phyloP scores from a whole-genome alignment of 2,113 vertebrate genomes.

The Apus apus region DNA sequence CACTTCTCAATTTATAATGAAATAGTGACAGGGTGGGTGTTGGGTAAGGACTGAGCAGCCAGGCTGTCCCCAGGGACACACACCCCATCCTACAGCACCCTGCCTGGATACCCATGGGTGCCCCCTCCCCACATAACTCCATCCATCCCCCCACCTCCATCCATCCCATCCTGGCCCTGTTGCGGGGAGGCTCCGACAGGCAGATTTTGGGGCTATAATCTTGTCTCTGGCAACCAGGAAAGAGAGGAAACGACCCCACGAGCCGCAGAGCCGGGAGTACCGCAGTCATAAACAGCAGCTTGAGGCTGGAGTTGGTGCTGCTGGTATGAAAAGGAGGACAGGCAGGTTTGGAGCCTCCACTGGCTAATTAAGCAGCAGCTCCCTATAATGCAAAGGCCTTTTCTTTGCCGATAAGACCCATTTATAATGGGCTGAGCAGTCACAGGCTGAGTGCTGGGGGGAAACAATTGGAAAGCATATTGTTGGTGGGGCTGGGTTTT shows the following conservation, averaged over 20 bases:
- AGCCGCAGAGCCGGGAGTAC: slow-evolving; percentile 48
- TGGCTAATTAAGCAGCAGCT: slow-evolving; percentile 68
- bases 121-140: background rate
- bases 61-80: background rate
- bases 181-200: accelerated
- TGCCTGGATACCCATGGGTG: background rate
- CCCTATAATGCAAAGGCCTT: slow-evolving; percentile 58
- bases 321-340: slow-evolving; percentile 51
- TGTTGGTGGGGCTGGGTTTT: slow-evolving; percentile 61
- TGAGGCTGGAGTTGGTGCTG: slow-evolving; percentile 51
- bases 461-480: slow-evolving; percentile 60
- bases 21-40: background rate
- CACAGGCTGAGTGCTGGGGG: slow-evolving; percentile 48
- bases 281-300: slow-evolving; percentile 63
- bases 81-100: background rate
- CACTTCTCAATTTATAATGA: background rate
- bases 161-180: background rate
- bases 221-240: background rate
- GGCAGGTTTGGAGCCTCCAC: slow-evolving; percentile 42
- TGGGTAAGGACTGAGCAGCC: accelerated
- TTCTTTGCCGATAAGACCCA: slow-evolving; percentile 61
- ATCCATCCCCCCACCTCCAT: background rate
- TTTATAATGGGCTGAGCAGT: slow-evolving; percentile 59
- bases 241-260: background rate
- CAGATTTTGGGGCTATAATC: background rate